Evolutionary conservation across 2,113 vertebrate species (phyloP).

Genomic region (Dipodomys merriami): DNA sequence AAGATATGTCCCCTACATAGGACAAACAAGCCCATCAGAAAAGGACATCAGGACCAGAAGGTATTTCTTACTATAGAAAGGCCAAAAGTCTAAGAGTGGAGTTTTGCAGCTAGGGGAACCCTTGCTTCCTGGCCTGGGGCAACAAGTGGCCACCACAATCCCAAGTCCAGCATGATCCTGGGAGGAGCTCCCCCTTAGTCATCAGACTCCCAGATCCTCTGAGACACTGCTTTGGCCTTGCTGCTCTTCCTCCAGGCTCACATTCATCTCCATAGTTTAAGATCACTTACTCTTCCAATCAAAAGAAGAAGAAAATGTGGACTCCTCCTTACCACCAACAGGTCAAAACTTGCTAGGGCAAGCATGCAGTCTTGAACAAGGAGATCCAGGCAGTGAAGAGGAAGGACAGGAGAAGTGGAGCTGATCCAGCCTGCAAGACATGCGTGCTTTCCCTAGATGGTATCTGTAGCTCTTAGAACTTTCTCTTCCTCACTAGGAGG

Average conservation of each 20-base stretch:
- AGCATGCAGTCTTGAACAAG: not conserved
- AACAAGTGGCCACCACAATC: not conserved
- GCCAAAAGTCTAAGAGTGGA: too few relatives aligned
- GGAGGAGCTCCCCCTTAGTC: not conserved
- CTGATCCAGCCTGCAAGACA: not conserved
- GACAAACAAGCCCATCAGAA: too few relatives aligned
- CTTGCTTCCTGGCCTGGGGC: not conserved
- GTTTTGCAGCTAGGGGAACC: too few relatives aligned
- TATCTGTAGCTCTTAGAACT: not conserved
- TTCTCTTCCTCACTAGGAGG: not conserved
- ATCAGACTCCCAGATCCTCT: not conserved
- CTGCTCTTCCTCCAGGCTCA: not conserved
- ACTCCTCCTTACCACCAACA: not conserved
- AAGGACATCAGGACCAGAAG: too few relatives aligned
- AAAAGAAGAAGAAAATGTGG: not conserved
- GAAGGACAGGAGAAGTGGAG: not conserved
- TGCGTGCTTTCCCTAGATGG: not conserved
- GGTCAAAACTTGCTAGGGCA: not conserved
- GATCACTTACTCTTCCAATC: not conserved
- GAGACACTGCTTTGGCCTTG: not conserved
- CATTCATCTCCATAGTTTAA: not conserved
- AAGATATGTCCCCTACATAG: too few relatives aligned
- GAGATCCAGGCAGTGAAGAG: not conserved
- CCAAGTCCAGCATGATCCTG: not conserved
- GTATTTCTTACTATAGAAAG: too few relatives aligned